phyloP scores from a whole-genome alignment of 1,140 invertebrate genomes.

The Sipha flava region DNA sequence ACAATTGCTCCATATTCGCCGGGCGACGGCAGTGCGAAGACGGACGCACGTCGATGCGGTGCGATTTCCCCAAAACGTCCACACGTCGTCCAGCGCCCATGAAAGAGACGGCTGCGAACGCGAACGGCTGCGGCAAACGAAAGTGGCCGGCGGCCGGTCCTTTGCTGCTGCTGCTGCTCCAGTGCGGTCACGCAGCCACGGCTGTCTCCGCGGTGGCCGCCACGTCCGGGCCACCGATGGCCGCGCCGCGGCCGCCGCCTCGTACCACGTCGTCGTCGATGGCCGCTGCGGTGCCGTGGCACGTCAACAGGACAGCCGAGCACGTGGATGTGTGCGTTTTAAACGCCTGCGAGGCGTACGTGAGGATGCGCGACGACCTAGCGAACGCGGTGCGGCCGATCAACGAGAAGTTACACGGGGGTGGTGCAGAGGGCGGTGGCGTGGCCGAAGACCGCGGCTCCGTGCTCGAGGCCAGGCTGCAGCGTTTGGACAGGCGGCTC shows the following conservation, averaged over 20 bases:
- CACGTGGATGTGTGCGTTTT: conserved; percentile 32
- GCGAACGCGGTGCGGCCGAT: conserved; percentile 1
- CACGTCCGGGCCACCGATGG: too few species aligned
- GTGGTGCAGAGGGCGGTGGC: neutral
- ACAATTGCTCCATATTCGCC: too few species aligned
- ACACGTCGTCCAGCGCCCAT: too few species aligned
- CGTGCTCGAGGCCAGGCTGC: conserved; percentile 22
- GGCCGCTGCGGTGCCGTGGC: too few species aligned
- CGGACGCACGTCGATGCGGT: too few species aligned
- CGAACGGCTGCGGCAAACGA: too few species aligned
- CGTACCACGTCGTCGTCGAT: neutral
- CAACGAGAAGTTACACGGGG: neutral
- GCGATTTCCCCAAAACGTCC: too few species aligned
- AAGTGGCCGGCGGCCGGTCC: too few species aligned
- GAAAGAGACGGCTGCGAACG: too few species aligned
- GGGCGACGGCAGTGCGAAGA: too few species aligned
- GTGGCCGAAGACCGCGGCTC: neutral
- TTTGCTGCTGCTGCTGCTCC: too few species aligned
- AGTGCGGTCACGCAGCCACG: neutral
- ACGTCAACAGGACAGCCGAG: neutral
- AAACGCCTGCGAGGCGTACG: conserved; percentile 35
- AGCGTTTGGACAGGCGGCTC: conserved; percentile 53
- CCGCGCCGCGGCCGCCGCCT: neutral
- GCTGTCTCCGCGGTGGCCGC: too few species aligned
- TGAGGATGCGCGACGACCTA: conserved; percentile 34